A percentile compares a stretch with the other conserved stretches of the same genome.
phyloP scores from a whole-genome alignment of 2,888 invertebrate genomes.

The Archips xylosteana region DNA sequence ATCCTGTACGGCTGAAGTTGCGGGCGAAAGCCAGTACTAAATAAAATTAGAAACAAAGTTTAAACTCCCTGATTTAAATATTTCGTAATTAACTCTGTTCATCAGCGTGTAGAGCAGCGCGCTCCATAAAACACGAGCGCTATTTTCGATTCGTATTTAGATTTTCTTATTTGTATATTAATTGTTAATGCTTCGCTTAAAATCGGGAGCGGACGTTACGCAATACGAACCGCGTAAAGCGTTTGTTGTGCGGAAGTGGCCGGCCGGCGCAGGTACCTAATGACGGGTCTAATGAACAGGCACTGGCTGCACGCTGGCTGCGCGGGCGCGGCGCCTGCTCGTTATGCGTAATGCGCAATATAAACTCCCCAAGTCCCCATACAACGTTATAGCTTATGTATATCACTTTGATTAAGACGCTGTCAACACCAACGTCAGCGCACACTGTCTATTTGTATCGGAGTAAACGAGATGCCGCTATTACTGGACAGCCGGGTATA shows the following conservation, averaged over 20 bases:
- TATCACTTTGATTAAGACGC: conserved; percentile 38
- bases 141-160: conserved; percentile 37
- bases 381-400: conserved; percentile 18
- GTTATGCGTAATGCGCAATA: conserved; percentile 61
- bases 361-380: conserved; percentile 53
- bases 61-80: neutral
- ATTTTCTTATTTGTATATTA: conserved; percentile 45
- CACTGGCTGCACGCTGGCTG: conserved; percentile 10
- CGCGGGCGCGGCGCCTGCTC: conserved; percentile 55
- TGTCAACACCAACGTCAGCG: no score
- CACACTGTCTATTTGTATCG: no score
- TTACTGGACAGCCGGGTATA: no score
- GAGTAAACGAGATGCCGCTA: no score
- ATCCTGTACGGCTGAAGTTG: no score
- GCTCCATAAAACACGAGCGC: conserved; percentile 12
- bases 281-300: conserved; percentile 63
- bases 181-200: conserved; percentile 46
- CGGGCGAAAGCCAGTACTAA: neutral
- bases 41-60: neutral
- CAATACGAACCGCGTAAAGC: conserved; percentile 68
- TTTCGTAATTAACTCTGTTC: neutral
- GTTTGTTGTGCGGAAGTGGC: conserved; percentile 71
- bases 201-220: conserved; percentile 74
- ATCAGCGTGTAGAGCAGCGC: neutral
- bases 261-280: conserved; percentile 53